A percentile compares a stretch with the other conserved stretches of the same genome.
These are phyloP conservation scores for Creontiades dilutus DNA, from an alignment of 2,888 invertebrate genomes.

Conservation along the genomic window DNA sequence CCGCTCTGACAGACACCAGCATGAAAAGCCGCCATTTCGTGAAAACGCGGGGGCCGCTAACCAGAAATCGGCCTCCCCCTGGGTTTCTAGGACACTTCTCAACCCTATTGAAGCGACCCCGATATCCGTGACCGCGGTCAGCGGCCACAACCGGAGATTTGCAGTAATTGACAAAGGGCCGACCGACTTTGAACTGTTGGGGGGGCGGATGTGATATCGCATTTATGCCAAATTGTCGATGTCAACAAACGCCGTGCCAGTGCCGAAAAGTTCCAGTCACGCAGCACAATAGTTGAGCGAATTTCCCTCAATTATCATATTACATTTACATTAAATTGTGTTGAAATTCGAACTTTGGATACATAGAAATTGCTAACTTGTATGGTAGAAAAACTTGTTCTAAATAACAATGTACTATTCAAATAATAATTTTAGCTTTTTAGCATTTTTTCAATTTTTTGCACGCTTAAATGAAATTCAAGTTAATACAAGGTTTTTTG, in stretches of 20 bases:
- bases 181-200: neutral
- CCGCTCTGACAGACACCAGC: neutral
- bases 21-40: neutral
- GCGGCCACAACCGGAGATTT: constrained; percentile 29
- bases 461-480: too few species aligned
- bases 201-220: constrained; percentile 3
- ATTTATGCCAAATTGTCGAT: neutral
- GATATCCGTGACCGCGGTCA: constrained; percentile 15
- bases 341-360: too few species aligned
- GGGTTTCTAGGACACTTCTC: neutral
- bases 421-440: too few species aligned
- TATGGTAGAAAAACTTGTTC: too few species aligned
- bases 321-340: too few species aligned
- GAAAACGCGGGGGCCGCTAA: neutral
- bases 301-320: too few species aligned
- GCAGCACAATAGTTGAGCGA: too few species aligned
- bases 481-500: too few species aligned
- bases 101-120: neutral
- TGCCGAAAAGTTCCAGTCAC: neutral
- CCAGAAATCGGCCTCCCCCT: neutral
- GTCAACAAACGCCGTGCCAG: neutral
- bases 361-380: too few species aligned
- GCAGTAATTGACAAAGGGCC: constrained; percentile 30
- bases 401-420: too few species aligned
- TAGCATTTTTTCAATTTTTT: too few species aligned